Evolutionary conservation across 2,113 vertebrate species (phyloP).

Genomic region (Ploceus nigricollis): DNA sequence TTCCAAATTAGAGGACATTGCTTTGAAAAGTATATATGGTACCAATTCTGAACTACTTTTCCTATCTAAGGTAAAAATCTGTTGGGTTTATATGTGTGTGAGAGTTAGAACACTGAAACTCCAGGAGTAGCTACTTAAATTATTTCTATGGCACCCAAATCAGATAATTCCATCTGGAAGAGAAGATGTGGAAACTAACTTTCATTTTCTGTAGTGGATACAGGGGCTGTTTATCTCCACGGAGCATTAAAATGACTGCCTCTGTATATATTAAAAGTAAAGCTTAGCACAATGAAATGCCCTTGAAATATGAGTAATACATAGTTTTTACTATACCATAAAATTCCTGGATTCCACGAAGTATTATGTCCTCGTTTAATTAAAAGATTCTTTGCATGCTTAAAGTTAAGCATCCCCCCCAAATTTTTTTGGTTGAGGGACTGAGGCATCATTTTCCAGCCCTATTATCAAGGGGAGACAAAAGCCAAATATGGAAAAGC

Average conservation of each 20-base stretch:
- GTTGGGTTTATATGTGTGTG: neutral
- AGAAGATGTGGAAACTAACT: neutral
- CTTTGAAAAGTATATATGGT: neutral
- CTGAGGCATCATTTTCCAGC: neutral
- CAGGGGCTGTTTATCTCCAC: neutral
- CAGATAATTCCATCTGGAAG: neutral
- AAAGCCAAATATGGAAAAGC: neutral
- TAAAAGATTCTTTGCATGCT: neutral
- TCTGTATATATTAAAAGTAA: neutral
- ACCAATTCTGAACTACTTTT: neutral
- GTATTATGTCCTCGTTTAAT: neutral
- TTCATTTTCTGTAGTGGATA: neutral
- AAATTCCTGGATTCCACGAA: neutral
- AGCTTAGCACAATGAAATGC: neutral
- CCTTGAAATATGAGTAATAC: neutral
- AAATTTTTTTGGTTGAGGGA: neutral
- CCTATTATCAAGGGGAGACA: neutral
- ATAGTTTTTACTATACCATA: neutral
- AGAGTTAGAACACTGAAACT: neutral
- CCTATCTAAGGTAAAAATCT: neutral
- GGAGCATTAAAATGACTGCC: neutral
- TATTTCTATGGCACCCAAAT: neutral
- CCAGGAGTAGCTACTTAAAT: neutral
- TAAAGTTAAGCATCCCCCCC: neutral
- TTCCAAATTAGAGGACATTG: neutral